Evolutionary conservation across 2,797 vertebrate species (phyloP).

Genomic region (Hylomyscus alleni): DNA sequence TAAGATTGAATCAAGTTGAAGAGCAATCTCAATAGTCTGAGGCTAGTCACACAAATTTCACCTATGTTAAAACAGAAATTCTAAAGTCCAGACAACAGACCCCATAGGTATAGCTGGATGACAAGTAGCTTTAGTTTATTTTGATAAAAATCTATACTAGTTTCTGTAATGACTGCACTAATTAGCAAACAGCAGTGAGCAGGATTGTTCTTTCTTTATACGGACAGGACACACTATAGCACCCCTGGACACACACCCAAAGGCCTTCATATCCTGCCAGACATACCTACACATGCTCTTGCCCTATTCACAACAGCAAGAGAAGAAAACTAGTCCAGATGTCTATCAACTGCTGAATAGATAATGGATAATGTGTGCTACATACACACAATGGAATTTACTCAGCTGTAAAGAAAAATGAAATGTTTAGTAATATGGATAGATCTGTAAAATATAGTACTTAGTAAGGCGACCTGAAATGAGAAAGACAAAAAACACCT

Average conservation of each 20-base stretch:
- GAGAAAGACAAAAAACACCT: neutral
- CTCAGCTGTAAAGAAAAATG: neutral
- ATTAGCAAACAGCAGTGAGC: neutral
- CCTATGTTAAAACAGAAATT: conserved; percentile 58
- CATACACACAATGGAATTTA: neutral
- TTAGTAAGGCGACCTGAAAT: neutral
- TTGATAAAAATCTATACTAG: neutral
- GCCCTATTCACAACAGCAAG: neutral
- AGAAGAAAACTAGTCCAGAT: neutral
- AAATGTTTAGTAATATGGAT: neutral
- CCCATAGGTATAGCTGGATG: neutral
- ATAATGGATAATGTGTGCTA: neutral
- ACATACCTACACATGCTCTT: neutral
- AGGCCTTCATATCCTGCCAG: neutral
- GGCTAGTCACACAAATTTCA: conserved; percentile 39
- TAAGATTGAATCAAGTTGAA: conserved; percentile 13
- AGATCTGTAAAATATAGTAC: neutral
- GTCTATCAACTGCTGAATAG: neutral
- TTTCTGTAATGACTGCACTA: neutral
- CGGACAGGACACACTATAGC: neutral
- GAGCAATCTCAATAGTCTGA: conserved; percentile 40
- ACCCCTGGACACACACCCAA: neutral
- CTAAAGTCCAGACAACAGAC: neutral
- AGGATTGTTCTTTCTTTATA: neutral
- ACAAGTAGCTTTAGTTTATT: neutral